A percentile compares a stretch with the other conserved stretches of the same genome.
These are phyloP conservation scores for Hyppa rectilinea DNA, from an alignment of 2,888 invertebrate genomes.

Conservation along the genomic window DNA sequence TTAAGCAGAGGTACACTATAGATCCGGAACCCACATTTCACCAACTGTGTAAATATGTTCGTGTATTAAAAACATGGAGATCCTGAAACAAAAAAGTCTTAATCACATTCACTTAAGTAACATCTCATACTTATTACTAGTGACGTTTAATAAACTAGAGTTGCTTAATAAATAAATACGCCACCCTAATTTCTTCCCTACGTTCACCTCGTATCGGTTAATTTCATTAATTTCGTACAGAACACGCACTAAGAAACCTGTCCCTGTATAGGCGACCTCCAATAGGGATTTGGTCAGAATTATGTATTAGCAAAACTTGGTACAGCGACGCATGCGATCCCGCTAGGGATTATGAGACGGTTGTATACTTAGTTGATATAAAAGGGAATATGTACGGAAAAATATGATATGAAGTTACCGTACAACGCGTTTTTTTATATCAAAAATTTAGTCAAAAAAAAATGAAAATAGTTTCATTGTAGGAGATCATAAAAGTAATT, in stretches of 20 bases:
- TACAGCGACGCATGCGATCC: conserved; percentile 80
- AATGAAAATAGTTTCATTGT: too few relatives aligned
- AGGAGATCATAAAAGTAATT: neutral
- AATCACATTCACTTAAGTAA: conserved; percentile 31
- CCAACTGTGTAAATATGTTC: neutral
- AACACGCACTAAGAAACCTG: conserved; percentile 87
- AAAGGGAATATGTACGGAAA: neutral
- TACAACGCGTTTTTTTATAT: too few relatives aligned
- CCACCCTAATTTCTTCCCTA: conserved; percentile 72
- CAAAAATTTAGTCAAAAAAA: too few relatives aligned
- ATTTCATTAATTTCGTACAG: conserved; percentile 88
- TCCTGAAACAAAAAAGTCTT: neutral
- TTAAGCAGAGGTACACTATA: neutral
- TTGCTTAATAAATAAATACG: conserved; percentile 70
- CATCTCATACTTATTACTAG: conserved; percentile 65
- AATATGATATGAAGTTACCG: too few relatives aligned
- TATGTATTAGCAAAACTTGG: conserved; percentile 87
- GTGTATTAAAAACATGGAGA: neutral
- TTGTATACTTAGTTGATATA: conserved; percentile 52
- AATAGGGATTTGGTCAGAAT: conserved; percentile 89
- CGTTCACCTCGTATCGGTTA: conserved; percentile 83
- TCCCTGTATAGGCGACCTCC: conserved; percentile 81
- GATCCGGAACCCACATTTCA: neutral
- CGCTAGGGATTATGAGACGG: conserved; percentile 77
- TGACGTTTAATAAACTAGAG: conserved; percentile 69